Evolutionary conservation across 2,113 vertebrate species (phyloP).

Genomic region (Atrichornis clamosus): DNA sequence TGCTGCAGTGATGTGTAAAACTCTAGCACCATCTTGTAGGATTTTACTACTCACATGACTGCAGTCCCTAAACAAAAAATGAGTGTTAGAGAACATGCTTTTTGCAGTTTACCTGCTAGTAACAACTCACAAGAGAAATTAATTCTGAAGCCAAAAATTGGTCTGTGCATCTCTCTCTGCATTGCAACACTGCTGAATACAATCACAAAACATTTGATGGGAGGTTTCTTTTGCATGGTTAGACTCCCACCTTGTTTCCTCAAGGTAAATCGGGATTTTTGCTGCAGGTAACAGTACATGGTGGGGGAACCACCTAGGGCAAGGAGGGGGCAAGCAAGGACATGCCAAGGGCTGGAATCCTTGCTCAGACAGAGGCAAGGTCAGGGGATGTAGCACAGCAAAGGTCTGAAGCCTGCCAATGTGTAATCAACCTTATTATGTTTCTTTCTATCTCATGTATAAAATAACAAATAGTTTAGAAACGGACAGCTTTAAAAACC

Average conservation of each 20-base stretch:
- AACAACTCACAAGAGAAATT: neutral
- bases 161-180: neutral
- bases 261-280: neutral
- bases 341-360: neutral
- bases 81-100: neutral
- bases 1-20: neutral
- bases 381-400: neutral
- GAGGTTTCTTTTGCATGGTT: rapidly evolving
- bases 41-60: neutral
- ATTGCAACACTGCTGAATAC: neutral
- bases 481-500: neutral
- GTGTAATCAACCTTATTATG: neutral
- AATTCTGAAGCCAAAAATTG: neutral
- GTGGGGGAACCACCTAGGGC: neutral
- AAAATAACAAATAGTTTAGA: neutral
- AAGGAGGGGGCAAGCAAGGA: neutral
- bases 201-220: neutral
- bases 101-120: neutral
- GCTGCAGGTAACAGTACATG: rapidly evolving
- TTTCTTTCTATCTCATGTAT: neutral
- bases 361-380: neutral
- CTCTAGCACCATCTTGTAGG: neutral
- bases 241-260: neutral
- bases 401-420: neutral
- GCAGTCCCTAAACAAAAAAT: neutral